Percentiles rank a stretch among this genome's conserved stretches.
Conservation (phyloP, 2,888 invertebrate genomes). For the Drosophila paramelanica region DNA sequence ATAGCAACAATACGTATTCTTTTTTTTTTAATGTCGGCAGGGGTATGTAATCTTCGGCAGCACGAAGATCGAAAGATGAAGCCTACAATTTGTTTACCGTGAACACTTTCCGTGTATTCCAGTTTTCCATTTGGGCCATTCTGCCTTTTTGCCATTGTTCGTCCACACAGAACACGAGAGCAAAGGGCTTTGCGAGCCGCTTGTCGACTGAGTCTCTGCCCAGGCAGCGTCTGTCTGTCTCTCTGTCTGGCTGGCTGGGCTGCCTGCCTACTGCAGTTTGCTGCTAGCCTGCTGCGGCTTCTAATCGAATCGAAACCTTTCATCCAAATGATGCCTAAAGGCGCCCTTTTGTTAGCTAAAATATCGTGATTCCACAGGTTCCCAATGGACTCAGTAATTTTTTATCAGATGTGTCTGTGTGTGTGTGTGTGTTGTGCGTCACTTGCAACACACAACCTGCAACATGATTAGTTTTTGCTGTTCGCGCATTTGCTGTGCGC, state of each 20-base stretch:
- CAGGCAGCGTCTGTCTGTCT: not conserved
- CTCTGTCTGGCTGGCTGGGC: not conserved
- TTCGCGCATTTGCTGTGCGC: conserved; percentile 55
- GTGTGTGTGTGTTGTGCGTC: conserved; percentile 26
- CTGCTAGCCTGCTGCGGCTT: conserved; percentile 83
- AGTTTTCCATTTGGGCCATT: not conserved
- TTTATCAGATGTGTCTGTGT: conserved; percentile 31
- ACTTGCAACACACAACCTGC: conserved; percentile 62
- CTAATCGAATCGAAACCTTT: conserved; percentile 85
- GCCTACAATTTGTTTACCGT: not conserved
- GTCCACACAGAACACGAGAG: conserved; percentile 8
- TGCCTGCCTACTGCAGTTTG: conserved; percentile 62
- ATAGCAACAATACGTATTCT: too few species aligned
- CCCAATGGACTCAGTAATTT: conserved; percentile 12
- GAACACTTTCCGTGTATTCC: not conserved
- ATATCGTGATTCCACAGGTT: conserved; percentile 36
- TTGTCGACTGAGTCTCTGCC: conserved; percentile 27
- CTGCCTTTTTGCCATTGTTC: conserved; percentile 1
- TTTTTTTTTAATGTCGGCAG: too few species aligned
- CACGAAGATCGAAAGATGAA: too few species aligned
- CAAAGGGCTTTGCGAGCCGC: conserved; percentile 58
- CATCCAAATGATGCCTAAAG: conserved; percentile 80
- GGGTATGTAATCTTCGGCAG: too few species aligned
- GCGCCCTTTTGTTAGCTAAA: conserved; percentile 79
- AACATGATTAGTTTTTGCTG: conserved; percentile 50